Base-by-base conservation (phyloP, 1,140 invertebrate genomes). In the Cepaea nemoralis region DNA sequence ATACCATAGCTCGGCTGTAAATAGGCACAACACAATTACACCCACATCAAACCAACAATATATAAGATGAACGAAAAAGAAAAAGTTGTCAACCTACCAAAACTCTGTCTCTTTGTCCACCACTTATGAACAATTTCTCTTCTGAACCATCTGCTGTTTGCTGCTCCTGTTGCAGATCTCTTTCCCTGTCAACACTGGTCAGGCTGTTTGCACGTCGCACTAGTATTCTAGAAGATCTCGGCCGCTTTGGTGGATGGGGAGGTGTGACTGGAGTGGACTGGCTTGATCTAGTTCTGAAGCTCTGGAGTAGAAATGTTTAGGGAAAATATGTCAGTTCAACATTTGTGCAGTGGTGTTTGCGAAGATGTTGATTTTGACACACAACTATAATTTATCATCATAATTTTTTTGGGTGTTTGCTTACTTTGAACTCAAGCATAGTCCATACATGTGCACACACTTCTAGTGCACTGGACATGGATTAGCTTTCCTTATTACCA, bases 201-300 rank as follows among this genome's bases (percentile, higher is more conserved):
- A 85, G 77, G 59, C 84, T 85, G 67, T 83, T 85, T 55, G 84
- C 55, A 66, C 84, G 50, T 5, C 84, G 35, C 6, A 69, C 55
- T 31, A 83, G 48, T 48, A 81, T 83, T n/a, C 82, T 77, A 8
- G 73, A 71, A 22, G 85, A 84, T 59, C 84, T 74, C 0, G 86
- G 85, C 10, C 83, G 83, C 76, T 87, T 87, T 2, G 85, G 85
- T 8, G 83, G 83, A 73, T 85, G 82, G 37, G 86, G 86, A 31
- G 86, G 83, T 1, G 86, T 86, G 39, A 87, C 80, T 24, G 84
- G 85, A 35, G 84, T 85, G 22, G 83, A 83, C 39, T 77, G 75
- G 24, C 81, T 76, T 3, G 85, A 84, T 42, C 77, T 78, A n/a
- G 81, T 73, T 24, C 59, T 63, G 35, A 81, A 81, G 50, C 74